Conservation (phyloP, 2,888 invertebrate species). For the Baronia brevicornis region DNA sequence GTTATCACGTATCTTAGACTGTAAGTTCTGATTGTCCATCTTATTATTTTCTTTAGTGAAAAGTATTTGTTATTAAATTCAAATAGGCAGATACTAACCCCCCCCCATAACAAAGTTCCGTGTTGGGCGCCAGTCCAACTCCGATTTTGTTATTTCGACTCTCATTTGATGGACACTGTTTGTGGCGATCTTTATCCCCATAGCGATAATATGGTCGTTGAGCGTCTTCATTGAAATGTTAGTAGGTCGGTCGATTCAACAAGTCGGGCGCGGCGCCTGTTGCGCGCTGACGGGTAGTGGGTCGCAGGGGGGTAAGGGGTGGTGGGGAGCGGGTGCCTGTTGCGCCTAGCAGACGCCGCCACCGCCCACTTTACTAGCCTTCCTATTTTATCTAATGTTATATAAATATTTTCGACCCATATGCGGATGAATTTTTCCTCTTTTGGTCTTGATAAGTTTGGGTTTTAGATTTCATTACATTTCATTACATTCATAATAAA, state of each 20-base stretch:
- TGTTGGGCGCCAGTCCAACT: slow-evolving; percentile 1
- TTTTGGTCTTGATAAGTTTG: no score
- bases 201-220: slow-evolving; percentile 31
- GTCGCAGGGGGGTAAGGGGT: slow-evolving; percentile 26
- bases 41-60: no score
- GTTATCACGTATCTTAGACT: no score
- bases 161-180: slow-evolving; percentile 10
- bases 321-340: slow-evolving; percentile 64
- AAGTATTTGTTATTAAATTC: no score
- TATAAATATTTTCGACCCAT: slow-evolving; percentile 56
- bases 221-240: slow-evolving; percentile 57
- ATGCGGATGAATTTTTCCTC: slow-evolving; percentile 25
- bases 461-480: no score
- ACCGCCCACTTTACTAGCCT: slow-evolving; percentile 44
- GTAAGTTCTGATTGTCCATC: no score
- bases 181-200: slow-evolving; percentile 16
- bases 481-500: no score
- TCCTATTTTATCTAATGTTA: slow-evolving; percentile 45
- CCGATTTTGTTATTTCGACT: slow-evolving; percentile 9
- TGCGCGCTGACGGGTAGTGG: slow-evolving; percentile 42
- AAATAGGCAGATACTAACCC: no score
- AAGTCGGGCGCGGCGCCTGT: slow-evolving; percentile 66
- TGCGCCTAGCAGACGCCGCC: slow-evolving; percentile 68
- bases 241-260: slow-evolving; percentile 76
- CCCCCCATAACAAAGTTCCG: no score